Percentiles rank a stretch among this genome's conserved stretches.
Evolutionary conservation across 1,140 invertebrate species (phyloP).

Genomic region (Drosophila trapezifrons): DNA sequence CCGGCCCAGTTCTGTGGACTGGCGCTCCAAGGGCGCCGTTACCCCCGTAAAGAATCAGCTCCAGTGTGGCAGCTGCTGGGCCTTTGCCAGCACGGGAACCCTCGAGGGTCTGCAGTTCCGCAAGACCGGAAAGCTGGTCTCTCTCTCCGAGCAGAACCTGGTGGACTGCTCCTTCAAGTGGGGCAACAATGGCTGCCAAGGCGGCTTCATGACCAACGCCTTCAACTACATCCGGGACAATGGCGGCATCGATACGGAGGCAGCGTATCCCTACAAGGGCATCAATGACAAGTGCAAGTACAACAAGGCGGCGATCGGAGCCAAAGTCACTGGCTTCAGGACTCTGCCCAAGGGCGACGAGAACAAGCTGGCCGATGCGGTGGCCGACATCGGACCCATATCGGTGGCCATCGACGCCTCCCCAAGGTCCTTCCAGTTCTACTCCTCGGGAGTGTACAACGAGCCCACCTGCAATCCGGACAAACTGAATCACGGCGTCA

Average conservation of each 20-base stretch:
- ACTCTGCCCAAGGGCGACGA: not conserved
- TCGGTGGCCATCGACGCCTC: constrained; percentile 1
- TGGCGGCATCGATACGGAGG: constrained; percentile 10
- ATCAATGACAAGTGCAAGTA: not conserved
- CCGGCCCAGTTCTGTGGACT: not conserved
- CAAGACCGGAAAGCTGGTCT: constrained; percentile 6
- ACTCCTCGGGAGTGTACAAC: constrained; percentile 1
- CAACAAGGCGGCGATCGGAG: not conserved
- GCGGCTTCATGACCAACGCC: not conserved
- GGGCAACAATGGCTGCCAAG: constrained; percentile 3
- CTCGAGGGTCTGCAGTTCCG: constrained; percentile 5
- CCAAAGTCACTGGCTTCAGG: not conserved
- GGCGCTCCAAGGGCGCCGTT: constrained; percentile 5
- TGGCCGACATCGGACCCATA: constrained; percentile 1
- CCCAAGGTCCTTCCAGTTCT: not conserved
- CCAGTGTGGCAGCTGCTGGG: constrained; percentile 9
- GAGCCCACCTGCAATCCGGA: not conserved
- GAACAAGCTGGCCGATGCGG: constrained; percentile 13
- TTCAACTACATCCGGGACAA: constrained; percentile 1
- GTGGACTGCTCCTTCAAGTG: constrained; percentile 5
- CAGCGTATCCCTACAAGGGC: constrained; percentile 4
- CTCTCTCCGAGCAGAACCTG: constrained; percentile 15
- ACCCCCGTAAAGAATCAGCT: constrained; percentile 4
- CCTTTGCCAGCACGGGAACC: constrained; percentile 11
- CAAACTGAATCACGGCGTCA: not conserved